Conservation (phyloP, 2,113 vertebrate genomes). For the Chionomys nivalis region DNA sequence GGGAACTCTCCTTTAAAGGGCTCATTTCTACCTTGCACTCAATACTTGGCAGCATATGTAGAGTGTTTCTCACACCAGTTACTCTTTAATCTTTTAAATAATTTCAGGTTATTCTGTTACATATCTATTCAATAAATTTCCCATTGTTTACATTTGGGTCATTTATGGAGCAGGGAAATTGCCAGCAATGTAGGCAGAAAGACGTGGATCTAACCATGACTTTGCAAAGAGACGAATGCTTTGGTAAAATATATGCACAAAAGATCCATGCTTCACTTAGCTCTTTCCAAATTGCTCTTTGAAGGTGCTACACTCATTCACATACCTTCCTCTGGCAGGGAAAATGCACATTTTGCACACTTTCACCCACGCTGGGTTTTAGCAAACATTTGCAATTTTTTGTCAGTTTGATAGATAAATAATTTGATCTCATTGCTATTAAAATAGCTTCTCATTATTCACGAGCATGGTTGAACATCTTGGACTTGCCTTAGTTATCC, state of each 20-base stretch:
- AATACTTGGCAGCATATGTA: background rate
- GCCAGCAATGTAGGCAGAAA: background rate
- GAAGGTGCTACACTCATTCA: background rate
- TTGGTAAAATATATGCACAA: background rate
- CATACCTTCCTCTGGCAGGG: background rate
- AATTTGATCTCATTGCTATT: background rate
- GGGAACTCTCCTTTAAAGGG: background rate
- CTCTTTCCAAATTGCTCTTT: background rate
- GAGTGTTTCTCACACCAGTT: background rate
- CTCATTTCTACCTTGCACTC: background rate
- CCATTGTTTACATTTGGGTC: background rate
- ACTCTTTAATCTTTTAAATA: background rate
- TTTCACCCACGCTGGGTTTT: background rate
- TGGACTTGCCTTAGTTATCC: background rate
- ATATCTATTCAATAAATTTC: background rate
- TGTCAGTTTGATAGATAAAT: conserved; percentile 44
- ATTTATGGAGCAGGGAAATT: background rate
- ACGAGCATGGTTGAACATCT: background rate
- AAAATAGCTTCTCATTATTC: conserved; percentile 13
- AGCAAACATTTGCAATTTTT: conserved; percentile 38
- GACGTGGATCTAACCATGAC: background rate
- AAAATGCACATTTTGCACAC: background rate
- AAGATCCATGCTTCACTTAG: background rate
- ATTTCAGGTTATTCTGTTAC: background rate
- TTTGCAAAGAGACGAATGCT: background rate